These are phyloP conservation scores for Garra rufa DNA, from an alignment of 2,113 vertebrate genomes.

Conservation along the genomic window DNA sequence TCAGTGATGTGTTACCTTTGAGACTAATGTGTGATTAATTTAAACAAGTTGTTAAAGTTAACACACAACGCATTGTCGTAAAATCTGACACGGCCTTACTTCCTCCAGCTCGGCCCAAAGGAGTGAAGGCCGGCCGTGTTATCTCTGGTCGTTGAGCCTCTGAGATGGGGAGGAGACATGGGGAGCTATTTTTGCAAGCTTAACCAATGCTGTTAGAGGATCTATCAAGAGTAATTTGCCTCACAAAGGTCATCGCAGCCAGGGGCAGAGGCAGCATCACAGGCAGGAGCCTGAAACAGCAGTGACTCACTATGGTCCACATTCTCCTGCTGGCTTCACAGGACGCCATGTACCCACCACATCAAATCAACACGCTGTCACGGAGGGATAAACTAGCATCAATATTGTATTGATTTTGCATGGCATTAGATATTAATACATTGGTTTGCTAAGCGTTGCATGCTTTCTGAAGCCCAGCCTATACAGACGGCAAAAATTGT, in stretches of 20 bases:
- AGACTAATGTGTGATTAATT: conserved; percentile 23
- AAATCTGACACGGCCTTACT: neutral
- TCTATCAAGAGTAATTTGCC: conserved; percentile 51
- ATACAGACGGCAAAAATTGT: neutral
- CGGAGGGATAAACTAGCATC: neutral
- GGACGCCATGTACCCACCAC: conserved; percentile 35
- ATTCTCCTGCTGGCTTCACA: conserved; percentile 35
- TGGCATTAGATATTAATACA: conserved; percentile 31
- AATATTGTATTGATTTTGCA: conserved; percentile 28
- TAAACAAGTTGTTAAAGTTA: conserved; percentile 38
- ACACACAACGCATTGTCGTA: neutral
- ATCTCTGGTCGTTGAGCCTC: conserved; percentile 28
- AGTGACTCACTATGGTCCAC: conserved; percentile 44
- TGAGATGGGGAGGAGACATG: neutral
- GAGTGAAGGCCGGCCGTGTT: neutral
- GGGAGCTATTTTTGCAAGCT: conserved; percentile 42
- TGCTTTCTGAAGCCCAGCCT: conserved; percentile 2
- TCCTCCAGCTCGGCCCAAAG: neutral
- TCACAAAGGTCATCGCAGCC: conserved; percentile 44
- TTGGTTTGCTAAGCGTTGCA: neutral
- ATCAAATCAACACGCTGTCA: conserved; percentile 34
- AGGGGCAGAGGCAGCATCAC: conserved; percentile 43
- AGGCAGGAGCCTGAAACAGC: conserved; percentile 23
- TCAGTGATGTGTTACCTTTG: neutral
- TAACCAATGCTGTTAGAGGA: conserved; percentile 35